Evolutionary conservation across 2,113 vertebrate genomes (phyloP), one percentile per base, ranked within the genome.

Genomic region (Sorex araneus): DNA sequence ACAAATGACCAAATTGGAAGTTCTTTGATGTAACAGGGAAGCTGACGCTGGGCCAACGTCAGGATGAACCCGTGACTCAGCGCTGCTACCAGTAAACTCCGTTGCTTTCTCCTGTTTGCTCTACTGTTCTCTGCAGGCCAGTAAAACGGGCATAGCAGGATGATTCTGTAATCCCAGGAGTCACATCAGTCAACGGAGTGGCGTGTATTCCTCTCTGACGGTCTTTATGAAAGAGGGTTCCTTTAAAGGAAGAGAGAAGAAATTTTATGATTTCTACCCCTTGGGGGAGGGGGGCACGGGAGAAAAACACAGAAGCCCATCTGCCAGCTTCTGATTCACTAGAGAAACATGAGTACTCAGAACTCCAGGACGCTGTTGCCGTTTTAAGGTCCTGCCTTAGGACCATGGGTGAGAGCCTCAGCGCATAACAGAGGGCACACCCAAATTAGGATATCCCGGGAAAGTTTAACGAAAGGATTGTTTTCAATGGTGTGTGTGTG

Each of bases 1-100:
- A n/a, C n/a, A 79, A 74, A 63, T 63, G 43, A 40, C 60, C 93
- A 10, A 91, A 50, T 32, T 90, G 50, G 36, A n/a, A 74, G 27
- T 30, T 90, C 19, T 84, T 74, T 76, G 63, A 32, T 60, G 47
- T 16, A 54, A 77, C 25, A 60, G 64, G 47, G 63, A 25, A 60
- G 25, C 13, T 73, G 30, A 60, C 3, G 18, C 23, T 60, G 21
- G 57, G 21, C 4, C 18, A 60, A 60, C 6, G 3, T 60, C 57
- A 60, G 57, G 57, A 60, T 60, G 19, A 84, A 45, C 73, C n/a
- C 8, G 47, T 19, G 27, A 67, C 36, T 36, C 34, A 47, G 6
- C 63, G 54, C 32, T 36, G 21, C 43, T 70, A 15, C 63, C 84
- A 69, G 11, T 32, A 21, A 40, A 94, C 50, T 5, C 9, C 28